These are phyloP conservation scores for Teleiodes luculella DNA, from an alignment of 2,888 invertebrate species.

Conservation along the genomic window DNA sequence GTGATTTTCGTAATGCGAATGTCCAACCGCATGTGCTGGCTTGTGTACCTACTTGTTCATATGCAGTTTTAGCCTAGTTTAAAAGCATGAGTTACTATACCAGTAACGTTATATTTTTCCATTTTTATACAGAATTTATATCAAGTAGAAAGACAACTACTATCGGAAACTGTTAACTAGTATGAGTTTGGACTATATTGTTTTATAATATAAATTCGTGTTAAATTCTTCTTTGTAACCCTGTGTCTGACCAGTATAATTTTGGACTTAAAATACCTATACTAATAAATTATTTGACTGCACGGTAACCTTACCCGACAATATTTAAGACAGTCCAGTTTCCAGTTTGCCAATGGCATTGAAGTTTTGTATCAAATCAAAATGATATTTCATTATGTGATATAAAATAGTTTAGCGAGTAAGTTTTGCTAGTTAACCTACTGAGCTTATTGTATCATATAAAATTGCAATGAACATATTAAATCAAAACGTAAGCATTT, in stretches of 20 bases:
- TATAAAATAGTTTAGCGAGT: conserved; percentile 65
- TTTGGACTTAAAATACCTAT: conserved; percentile 9
- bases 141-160: conserved; percentile 36
- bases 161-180: conserved; percentile 49
- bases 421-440: conserved; percentile 45
- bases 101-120: conserved; percentile 26
- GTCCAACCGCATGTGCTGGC: no score
- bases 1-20: no score
- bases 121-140: conserved; percentile 21
- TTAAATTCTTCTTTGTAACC: conserved; percentile 14
- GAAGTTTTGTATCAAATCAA: conserved; percentile 57
- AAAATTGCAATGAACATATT: conserved; percentile 41
- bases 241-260: neutral
- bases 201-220: neutral
- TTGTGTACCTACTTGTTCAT: conserved; percentile 37
- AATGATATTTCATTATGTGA: conserved; percentile 73
- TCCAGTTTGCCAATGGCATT: conserved; percentile 50
- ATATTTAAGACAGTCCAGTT: conserved; percentile 41
- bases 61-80: conserved; percentile 36
- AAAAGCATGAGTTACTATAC: conserved; percentile 44
- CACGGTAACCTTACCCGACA: conserved; percentile 13
- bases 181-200: conserved; percentile 23
- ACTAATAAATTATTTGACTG: conserved; percentile 10
- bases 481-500: conserved; percentile 46
- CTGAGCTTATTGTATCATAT: conserved; percentile 45